These are phyloP conservation scores for Alethe diademata DNA, from an alignment of 2,113 vertebrate species.

Conservation along the genomic window DNA sequence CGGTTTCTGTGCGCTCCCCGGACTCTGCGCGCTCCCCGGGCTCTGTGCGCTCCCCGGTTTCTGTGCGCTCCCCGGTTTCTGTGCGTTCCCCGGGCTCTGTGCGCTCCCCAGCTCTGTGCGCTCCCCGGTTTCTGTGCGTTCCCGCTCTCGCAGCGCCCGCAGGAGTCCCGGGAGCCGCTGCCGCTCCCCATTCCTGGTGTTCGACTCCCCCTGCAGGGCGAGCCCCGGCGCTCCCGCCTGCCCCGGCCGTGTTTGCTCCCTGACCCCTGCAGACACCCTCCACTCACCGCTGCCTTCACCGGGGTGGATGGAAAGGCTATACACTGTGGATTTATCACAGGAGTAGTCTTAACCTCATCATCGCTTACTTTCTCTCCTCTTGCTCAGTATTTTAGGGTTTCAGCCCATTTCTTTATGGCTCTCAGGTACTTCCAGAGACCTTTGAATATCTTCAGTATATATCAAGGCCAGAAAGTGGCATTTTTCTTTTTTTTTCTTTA, in stretches of 20 bases:
- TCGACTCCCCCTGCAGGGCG: slow-evolving; percentile 74
- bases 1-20: too few species aligned
- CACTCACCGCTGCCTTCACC: accelerated
- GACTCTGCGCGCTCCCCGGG: too few species aligned
- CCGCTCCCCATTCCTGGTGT: slow-evolving; percentile 49
- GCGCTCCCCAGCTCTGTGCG: too few species aligned
- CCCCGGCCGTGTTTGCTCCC: accelerated
- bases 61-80: too few species aligned
- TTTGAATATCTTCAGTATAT: background rate
- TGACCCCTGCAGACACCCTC: accelerated
- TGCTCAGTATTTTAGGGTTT: background rate
- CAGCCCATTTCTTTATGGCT: background rate
- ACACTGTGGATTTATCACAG: accelerated
- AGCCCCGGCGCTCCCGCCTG: background rate
- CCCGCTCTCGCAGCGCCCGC: background rate
- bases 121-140: too few species aligned
- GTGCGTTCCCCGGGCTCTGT: too few species aligned
- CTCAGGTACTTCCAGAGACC: background rate
- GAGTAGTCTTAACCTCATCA: background rate
- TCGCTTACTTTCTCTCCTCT: background rate
- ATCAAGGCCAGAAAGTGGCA: background rate
- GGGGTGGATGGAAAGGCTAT: background rate
- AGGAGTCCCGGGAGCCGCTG: background rate
- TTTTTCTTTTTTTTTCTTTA: background rate
- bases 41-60: too few species aligned